Percentiles rank a stretch among this genome's conserved stretches.
These are phyloP conservation scores for Zoanthus sociatus DNA, from an alignment of 92 coral and sea anemone species.

Conservation along the genomic window DNA sequence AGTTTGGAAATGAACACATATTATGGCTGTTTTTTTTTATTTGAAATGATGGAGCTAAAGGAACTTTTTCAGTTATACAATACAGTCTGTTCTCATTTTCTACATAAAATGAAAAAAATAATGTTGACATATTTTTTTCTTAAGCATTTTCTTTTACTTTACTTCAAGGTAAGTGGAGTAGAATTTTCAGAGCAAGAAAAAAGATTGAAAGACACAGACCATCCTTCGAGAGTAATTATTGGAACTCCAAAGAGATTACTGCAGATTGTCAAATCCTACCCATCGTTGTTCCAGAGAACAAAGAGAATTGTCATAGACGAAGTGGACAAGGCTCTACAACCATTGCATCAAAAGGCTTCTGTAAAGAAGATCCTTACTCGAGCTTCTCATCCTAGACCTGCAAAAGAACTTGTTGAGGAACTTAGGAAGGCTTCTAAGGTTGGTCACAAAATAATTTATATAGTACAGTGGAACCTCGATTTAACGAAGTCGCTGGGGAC, in stretches of 20 bases:
- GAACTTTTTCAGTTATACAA: too few species aligned
- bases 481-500: too few species aligned
- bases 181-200: constrained; percentile 70
- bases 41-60: too few species aligned
- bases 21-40: too few species aligned
- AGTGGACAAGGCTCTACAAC: constrained; percentile 82
- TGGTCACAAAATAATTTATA: not conserved
- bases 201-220: constrained; percentile 54
- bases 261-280: constrained; percentile 71
- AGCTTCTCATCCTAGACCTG: constrained; percentile 79
- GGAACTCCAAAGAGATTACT: constrained; percentile 86
- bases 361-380: constrained; percentile 65
- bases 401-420: constrained; percentile 73
- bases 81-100: too few species aligned
- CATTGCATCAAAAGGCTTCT: constrained; percentile 69
- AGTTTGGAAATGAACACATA: too few species aligned
- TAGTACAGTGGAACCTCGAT: too few species aligned
- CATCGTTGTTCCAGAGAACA: constrained; percentile 68
- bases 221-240: constrained; percentile 77
- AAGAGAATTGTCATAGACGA: constrained; percentile 85
- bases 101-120: too few species aligned
- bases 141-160: too few species aligned
- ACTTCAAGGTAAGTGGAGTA: constrained; percentile 82
- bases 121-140: too few species aligned
- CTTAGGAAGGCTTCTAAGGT: constrained; percentile 76